Evolutionary conservation across 2,113 vertebrate species (phyloP).

Genomic region (Prunella himalayana): DNA sequence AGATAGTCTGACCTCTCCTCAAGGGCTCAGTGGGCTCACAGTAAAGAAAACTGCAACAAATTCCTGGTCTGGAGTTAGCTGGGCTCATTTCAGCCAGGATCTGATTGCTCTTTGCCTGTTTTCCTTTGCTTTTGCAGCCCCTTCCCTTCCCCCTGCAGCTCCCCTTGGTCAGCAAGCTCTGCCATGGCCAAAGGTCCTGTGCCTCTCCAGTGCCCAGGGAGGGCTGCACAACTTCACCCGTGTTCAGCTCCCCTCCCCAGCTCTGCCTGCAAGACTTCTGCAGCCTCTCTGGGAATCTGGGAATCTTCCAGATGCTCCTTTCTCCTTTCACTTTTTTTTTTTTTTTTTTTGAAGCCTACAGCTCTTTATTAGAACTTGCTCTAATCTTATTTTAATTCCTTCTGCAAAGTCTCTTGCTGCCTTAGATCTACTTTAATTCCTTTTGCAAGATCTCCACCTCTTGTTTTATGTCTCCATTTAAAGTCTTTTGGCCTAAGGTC

Average conservation of each 20-base stretch:
- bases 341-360: neutral
- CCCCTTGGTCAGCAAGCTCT: neutral
- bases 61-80: neutral
- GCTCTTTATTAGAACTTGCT: constrained; percentile 20
- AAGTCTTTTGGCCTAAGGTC: constrained; percentile 19
- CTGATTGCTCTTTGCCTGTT: neutral
- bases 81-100: neutral
- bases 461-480: constrained; percentile 26
- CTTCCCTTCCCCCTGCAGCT: neutral
- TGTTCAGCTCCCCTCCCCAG: neutral
- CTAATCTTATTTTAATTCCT: constrained; percentile 45
- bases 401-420: constrained; percentile 4
- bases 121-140: neutral
- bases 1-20: neutral
- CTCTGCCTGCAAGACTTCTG: neutral
- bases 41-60: neutral
- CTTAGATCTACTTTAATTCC: constrained; percentile 29
- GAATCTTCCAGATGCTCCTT: constrained; percentile 1
- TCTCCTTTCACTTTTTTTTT: neutral
- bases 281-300: neutral
- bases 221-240: neutral
- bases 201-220: neutral
- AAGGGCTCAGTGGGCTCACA: neutral
- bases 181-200: neutral
- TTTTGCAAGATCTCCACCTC: constrained; percentile 23